Base-by-base conservation (phyloP, 2,113 vertebrate species). In the Pangasianodon hypophthalmus region DNA sequence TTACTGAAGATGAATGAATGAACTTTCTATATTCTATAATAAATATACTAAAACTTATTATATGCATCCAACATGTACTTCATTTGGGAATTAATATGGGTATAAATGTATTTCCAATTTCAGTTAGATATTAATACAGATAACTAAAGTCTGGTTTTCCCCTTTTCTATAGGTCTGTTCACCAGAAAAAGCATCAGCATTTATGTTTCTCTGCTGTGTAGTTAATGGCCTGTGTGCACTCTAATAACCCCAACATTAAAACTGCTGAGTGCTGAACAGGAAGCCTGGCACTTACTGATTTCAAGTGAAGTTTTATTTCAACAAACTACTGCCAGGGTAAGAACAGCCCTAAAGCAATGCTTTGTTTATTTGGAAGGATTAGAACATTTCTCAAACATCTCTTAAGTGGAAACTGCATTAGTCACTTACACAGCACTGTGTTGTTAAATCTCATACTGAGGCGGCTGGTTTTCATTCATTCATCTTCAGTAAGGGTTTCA, bases 201-300 rank as follows among this genome's bases (percentile, higher is more conserved):
- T 77, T 60, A 89, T 77, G 64, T 85, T 89, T 62, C 54, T 77
- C 88, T 85, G 82, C 62, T 86, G 84, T 86, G 67, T 37, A 89
- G 37, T 73, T 89, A 89, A 89, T 89, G 67, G 88, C 56, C 88
- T 89, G 88, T 89, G 77, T 85, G 82, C 54, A 85, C 54, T 83
- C 69, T 85, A 89, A 89, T 89, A 89, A 71, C 41, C 82, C 24
- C 52, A 44, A 77, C 88, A 84, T 85, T 77, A 60, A 89, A 84
- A 56, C 88, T 9, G 19, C 67, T 85, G 82, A 77, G 64, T 7
- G 56, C 88, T 58, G 1, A 58, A 85, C 82, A 89, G 69, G 67
- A 88, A 88, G 82, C 69, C 81, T 84, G 79, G 64, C 64, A 71
- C 32, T 26, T 58, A 84, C 82, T 84, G 54, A 41, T 88, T 84